Evolutionary conservation across 2,888 invertebrate species (phyloP).

Genomic region (Tachina lurida): DNA sequence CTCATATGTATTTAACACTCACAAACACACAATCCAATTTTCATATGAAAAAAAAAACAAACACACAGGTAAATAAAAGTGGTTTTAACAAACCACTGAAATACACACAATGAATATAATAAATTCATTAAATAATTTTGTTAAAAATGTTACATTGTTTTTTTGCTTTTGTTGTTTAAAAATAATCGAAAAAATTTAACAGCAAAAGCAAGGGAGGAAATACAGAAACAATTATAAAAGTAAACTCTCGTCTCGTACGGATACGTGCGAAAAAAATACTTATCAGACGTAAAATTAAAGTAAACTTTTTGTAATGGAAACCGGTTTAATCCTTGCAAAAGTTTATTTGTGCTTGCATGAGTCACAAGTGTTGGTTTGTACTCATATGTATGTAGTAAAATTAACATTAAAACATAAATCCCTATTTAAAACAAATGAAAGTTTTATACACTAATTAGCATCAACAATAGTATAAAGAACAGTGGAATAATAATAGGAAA

Average conservation of each 20-base stretch:
- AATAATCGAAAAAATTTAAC: not conserved
- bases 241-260: not conserved
- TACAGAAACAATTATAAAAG: conserved; percentile 6
- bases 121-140: conserved; percentile 63
- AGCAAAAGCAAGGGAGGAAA: conserved; percentile 4
- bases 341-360: not conserved
- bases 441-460: conserved; percentile 72
- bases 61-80: conserved; percentile 13
- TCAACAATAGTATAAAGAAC: conserved; percentile 47
- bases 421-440: conserved; percentile 70
- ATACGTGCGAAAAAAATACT: not conserved
- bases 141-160: conserved; percentile 16
- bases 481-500: not conserved
- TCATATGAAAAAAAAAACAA: not conserved
- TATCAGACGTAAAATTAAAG: conserved; percentile 11
- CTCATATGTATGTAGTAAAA: not conserved
- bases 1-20: conserved; percentile 10
- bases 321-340: conserved; percentile 1
- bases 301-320: conserved; percentile 29
- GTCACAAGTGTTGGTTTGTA: conserved; percentile 2
- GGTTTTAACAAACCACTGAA: conserved; percentile 49
- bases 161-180: not conserved
- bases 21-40: not conserved
- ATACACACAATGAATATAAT: conserved; percentile 42
- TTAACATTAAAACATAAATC: conserved; percentile 66